Conservation (phyloP, 2,888 invertebrate genomes). For the Ashinkailepas kermadecensis region DNA sequence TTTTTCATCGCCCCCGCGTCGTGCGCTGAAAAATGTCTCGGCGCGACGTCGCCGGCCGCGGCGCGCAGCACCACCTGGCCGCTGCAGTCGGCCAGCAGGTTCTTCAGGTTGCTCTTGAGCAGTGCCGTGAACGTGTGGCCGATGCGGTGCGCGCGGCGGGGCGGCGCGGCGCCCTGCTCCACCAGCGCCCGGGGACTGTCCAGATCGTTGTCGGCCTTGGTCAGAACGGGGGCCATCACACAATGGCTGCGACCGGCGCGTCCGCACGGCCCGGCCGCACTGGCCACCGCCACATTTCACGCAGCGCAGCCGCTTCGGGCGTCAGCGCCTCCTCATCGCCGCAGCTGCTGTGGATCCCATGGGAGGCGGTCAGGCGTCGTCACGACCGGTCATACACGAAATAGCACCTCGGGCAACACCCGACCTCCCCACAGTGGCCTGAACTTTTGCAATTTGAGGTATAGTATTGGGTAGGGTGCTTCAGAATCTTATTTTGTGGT, state of each 20-base stretch:
- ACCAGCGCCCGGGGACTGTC: constrained; percentile 5
- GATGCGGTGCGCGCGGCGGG: neutral
- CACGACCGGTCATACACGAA: too few relatives aligned
- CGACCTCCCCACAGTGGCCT: too few relatives aligned
- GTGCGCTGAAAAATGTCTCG: neutral
- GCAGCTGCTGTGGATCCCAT: neutral
- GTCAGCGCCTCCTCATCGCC: neutral
- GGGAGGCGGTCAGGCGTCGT: neutral
- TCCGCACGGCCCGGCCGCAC: neutral
- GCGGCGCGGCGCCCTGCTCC: neutral
- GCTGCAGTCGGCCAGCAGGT: constrained; percentile 17
- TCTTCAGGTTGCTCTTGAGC: constrained; percentile 21
- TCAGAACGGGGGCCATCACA: constrained; percentile 13
- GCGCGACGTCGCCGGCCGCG: neutral
- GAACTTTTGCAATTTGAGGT: too few relatives aligned
- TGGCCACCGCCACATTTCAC: neutral
- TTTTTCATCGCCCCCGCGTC: constrained; percentile 8
- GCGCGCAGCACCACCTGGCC: neutral
- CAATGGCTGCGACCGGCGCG: neutral
- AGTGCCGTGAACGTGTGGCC: neutral
- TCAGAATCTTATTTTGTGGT: too few relatives aligned
- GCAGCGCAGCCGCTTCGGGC: neutral
- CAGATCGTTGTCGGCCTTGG: constrained; percentile 6
- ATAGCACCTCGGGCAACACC: too few relatives aligned
- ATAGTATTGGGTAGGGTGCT: too few relatives aligned